Evolutionary conservation across 1,140 invertebrate species (phyloP), one percentile per base, ranked within the genome.

Genomic region (Tachypleus tridentatus): DNA sequence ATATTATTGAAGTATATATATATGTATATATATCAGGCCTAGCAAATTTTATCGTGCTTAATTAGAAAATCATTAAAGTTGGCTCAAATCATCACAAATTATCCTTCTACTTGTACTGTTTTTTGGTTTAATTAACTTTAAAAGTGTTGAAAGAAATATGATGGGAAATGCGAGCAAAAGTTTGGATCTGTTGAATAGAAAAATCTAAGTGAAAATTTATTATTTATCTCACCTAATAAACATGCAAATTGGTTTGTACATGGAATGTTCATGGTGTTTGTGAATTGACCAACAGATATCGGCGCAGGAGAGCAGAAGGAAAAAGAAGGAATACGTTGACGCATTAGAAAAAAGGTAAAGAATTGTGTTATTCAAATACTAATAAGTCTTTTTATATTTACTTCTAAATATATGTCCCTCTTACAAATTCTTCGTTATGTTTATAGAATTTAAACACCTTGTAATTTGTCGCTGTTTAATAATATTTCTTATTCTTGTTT

Each of bases 281-380:
- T 63, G 54, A 60, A 57, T 72, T 53, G 53, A 4, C 10, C 58
- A 67, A 4, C 74, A 95, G 92, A 97, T 97, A 76, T 97, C 93
- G 65, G 94, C 94, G 66, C 94, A 97, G 82, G 94, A 98, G 80
- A 96, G 92, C 73, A 83, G 94, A 73, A 83, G 94, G 72, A 97
- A 97, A 79, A 98, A 97, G 80, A 98, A 98, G 74, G 94, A 98
- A 78, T 97, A 97, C 76, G 89, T 97, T 86, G 94, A 97, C 79
- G 86, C 89, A 67, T 78, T 97, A 61, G 93, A 97, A 74, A 84
- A 87, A 73, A 87, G 87, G 72, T 73, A 63, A 65, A 58, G 53
- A 50, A 50, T 29, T 60, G 9, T 60, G 49, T 10, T 4, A 10
- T 61, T 48, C 29, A n/a, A 54, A 50, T 4, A 49, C 47, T 51